Evolutionary conservation across 2,888 invertebrate genomes (phyloP), one percentile per base, ranked within the genome.

Genomic region (Epinotia nisella): DNA sequence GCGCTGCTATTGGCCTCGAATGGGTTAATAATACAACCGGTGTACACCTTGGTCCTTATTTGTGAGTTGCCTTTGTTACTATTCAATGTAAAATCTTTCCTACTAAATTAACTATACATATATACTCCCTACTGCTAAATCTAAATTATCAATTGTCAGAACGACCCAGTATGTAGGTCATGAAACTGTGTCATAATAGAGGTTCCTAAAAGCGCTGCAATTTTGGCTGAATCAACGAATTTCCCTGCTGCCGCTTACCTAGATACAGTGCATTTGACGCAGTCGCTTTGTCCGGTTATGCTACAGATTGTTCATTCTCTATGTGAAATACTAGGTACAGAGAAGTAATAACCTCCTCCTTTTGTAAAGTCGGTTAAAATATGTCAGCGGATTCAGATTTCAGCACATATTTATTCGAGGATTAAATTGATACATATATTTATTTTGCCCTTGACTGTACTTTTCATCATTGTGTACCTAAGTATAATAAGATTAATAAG

Each of bases 191-290:
- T 39, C 64, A 51, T 68, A 58, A 58, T 61, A 45, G 68, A 62
- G n/a, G 56, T 69, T 68, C 65, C 62, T 45, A 64, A 64, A 73
- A 73, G 21, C 55, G 39, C 51, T n/a, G 58, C 65, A 71, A 58
- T 73, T 70, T 69, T 17, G 58, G 29, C 41, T 21, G 68, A 69
- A 73, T 69, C 64, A 53, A 49, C 17, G 67, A 45, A 51, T 59
- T 29, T 68, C 11, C 39, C 49, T 35, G 49, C 24, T 49, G 41
- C 45, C 19, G 73, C 58, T 49, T 39, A 58, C 55, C 17, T 45
- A 49, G 49, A 62, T 49, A 49, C 62, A 49, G 35, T 35, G 60
- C 72, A 39, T 21, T 67, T 39, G 61, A 51, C 51, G 55, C 62
- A 53, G 41, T 58, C 58, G 62, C 68, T 68, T 56, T 53, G 68